These are phyloP conservation scores for Myotis davidii DNA, from an alignment of 2,113 vertebrate species.

Conservation along the genomic window DNA sequence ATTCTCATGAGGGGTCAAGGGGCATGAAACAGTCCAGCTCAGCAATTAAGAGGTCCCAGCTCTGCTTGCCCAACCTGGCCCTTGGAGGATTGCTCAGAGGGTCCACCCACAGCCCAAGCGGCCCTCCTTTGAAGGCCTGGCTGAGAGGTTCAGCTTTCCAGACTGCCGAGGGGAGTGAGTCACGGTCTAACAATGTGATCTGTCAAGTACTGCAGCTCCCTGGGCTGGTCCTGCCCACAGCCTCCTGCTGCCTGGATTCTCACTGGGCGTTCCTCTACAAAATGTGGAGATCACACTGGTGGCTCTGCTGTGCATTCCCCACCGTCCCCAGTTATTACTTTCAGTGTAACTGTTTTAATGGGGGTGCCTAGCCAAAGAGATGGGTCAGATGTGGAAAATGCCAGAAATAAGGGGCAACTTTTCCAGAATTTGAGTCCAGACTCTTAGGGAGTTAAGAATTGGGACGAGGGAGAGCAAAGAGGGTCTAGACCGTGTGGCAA, in stretches of 20 bases:
- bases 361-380: not conserved
- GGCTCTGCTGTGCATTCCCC: not conserved
- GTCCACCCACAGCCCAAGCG: not conserved
- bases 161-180: conserved; percentile 68
- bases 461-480: not conserved
- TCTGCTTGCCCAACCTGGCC: not conserved
- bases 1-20: not conserved
- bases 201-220: conserved; percentile 60
- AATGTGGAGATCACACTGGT: not conserved
- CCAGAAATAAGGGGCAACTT: not conserved
- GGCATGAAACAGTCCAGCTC: not conserved
- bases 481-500: not conserved
- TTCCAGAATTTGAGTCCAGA: not conserved
- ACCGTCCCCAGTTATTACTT: not conserved
- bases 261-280: not conserved
- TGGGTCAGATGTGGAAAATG: not conserved
- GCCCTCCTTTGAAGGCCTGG: conserved; percentile 57
- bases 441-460: not conserved
- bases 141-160: conserved; percentile 50
- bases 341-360: not conserved
- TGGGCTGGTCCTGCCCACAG: conserved; percentile 10
- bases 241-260: conserved; percentile 14
- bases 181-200: conserved; percentile 77
- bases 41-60: not conserved
- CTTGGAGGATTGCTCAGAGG: not conserved